Base-by-base conservation (phyloP, 2,888 invertebrate species). In the Aelia acuminata region DNA sequence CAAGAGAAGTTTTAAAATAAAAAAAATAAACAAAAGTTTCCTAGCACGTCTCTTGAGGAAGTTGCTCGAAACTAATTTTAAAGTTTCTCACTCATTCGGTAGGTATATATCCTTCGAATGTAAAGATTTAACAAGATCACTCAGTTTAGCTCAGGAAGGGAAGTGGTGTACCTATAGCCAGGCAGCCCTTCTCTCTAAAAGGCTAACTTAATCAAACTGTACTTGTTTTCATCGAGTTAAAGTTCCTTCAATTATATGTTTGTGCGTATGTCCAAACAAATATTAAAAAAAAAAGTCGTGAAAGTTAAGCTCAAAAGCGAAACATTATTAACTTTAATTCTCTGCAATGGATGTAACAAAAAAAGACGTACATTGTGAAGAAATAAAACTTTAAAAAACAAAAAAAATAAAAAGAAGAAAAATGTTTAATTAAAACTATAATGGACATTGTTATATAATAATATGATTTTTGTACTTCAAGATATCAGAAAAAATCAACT, bases 81-180 rank as follows among this genome's bases (percentile, higher is more conserved):
- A 63, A 63, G 63, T 63, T 31, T 31, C 63, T 31, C 10, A 63
- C 63, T 63, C 63, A 63, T 63, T 63, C 31, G 63, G 31, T 63
- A 31, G 63, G 31, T 63, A 31, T 63, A 63, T 63, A 63, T 31
- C 63, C 63, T 35, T 18, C 13, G 31, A 63, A 63, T 18, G 63
- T 63, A 63, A 63, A 63, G 63, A 63, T 63, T 31, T 63, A 63
- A 63, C 63, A 63, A 63, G 63, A 63, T 63, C 63, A 35, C 63
- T 63, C 15, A 63, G n/a, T 4, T 31, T 63, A 31, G 31, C 63
- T 63, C 31, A 13, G 63, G 57, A n/a, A 11, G 13, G n/a, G 26
- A 57, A 57, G 57, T 49, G 49, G 53, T 53, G n/a, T 53, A 53
- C 22, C 20, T 50, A 22, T 20, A 53, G 22, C 53, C 4, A 43